Percentiles rank a stretch among this genome's conserved stretches.
These are phyloP conservation scores for Meganola albula DNA, from an alignment of 2,888 invertebrate genomes.

Conservation along the genomic window DNA sequence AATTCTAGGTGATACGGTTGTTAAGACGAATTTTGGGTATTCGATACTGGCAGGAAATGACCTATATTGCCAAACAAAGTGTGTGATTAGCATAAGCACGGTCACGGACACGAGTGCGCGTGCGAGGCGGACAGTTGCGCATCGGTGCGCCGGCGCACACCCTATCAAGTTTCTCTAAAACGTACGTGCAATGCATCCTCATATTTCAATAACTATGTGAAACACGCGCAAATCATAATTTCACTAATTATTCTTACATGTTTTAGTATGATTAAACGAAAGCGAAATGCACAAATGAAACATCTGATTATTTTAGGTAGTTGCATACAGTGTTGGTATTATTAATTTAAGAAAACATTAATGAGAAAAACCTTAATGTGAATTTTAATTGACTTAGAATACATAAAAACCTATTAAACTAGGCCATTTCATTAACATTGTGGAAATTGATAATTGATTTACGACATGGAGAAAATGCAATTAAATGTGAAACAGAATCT, in stretches of 20 bases:
- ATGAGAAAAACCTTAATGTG: background rate
- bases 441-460: no score
- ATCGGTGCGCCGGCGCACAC: constrained; percentile 15
- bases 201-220: constrained; percentile 27
- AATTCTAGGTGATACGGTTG: constrained; percentile 32
- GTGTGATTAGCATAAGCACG: constrained; percentile 48
- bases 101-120: constrained; percentile 41
- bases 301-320: constrained; percentile 8
- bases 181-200: constrained; percentile 47
- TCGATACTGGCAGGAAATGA: constrained; percentile 52
- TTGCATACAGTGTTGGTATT: constrained; percentile 1
- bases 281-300: constrained; percentile 12
- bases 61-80: constrained; percentile 53
- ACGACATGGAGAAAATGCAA: no score
- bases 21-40: constrained; percentile 42
- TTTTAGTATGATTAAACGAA: constrained; percentile 17
- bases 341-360: no score
- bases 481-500: no score
- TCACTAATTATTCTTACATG: constrained; percentile 36
- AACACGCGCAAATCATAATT: constrained; percentile 34
- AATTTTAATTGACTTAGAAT: constrained; percentile 6
- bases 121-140: constrained; percentile 23
- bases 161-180: constrained; percentile 47
- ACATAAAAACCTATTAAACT: no score
- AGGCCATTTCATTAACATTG: no score